Evolutionary conservation across 2,797 vertebrate species (phyloP).

Genomic region (Sandelia bainsii): DNA sequence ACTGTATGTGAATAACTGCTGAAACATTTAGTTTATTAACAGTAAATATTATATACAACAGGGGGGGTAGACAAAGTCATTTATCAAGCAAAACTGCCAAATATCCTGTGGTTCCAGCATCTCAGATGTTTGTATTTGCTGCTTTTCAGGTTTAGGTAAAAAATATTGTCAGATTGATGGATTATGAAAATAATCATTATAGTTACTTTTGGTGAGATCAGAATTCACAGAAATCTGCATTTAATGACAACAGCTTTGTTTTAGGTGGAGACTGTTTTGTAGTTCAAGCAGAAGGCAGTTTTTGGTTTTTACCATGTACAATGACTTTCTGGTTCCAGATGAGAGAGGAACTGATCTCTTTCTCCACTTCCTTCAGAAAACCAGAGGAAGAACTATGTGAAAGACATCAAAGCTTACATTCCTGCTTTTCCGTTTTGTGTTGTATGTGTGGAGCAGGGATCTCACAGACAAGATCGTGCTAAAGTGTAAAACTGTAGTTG

Average conservation of each 20-base stretch:
- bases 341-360: constrained; percentile 41
- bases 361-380: constrained; percentile 45
- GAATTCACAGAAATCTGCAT: constrained; percentile 42
- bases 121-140: background rate
- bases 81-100: constrained; percentile 17
- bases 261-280: constrained; percentile 36
- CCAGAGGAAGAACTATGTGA: constrained; percentile 53
- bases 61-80: background rate
- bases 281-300: constrained; percentile 42
- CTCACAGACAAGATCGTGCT: constrained; percentile 13
- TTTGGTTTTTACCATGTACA: constrained; percentile 42
- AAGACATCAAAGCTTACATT: constrained; percentile 66
- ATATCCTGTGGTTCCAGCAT: constrained; percentile 1
- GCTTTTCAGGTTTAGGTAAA: background rate
- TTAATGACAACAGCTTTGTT: constrained; percentile 54
- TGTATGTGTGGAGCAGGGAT: constrained; percentile 52
- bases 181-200: background rate
- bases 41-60: background rate
- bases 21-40: background rate
- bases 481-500: background rate
- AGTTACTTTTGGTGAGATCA: background rate
- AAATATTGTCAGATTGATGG: background rate
- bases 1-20: background rate
- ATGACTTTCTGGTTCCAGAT: constrained; percentile 50
- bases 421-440: constrained; percentile 53